These are phyloP conservation scores for Stictocephala bisonia DNA, from an alignment of 2,888 invertebrate genomes.

Conservation along the genomic window DNA sequence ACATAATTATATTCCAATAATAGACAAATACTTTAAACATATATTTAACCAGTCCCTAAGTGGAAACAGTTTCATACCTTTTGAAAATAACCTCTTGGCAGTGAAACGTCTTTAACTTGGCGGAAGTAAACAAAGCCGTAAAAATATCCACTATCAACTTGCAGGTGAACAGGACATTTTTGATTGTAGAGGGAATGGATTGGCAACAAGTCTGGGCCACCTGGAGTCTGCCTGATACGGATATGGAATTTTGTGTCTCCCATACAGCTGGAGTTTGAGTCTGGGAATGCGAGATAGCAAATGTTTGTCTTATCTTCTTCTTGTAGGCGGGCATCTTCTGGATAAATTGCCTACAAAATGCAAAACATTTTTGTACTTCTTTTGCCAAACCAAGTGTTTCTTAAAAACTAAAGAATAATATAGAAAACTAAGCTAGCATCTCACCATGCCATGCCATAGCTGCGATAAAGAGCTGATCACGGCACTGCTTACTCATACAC, in stretches of 20 bases:
- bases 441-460: no score
- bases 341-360: slow-evolving; percentile 78
- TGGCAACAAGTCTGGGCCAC: slow-evolving; percentile 67
- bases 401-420: no score
- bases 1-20: no score
- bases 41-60: no score
- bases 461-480: no score
- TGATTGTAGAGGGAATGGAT: slow-evolving; percentile 70
- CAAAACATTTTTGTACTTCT: no score
- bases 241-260: slow-evolving; percentile 98
- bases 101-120: slow-evolving; percentile 90
- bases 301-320: slow-evolving; percentile 93
- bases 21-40: no score
- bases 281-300: slow-evolving; percentile 98
- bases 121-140: slow-evolving; percentile 99
- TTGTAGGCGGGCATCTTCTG: slow-evolving; percentile 78
- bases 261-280: slow-evolving; percentile 99
- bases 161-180: slow-evolving; percentile 76
- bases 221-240: slow-evolving; percentile 79
- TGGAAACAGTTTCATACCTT: no score
- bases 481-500: no score
- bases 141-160: slow-evolving; percentile 87
- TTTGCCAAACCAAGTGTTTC: no score
- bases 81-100: slow-evolving; percentile 98
- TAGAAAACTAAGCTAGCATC: no score